A percentile compares a stretch with the other conserved stretches of the same genome.
These are phyloP conservation scores for Pseudonaja textilis DNA, from an alignment of 2,113 vertebrate genomes.

Conservation along the genomic window DNA sequence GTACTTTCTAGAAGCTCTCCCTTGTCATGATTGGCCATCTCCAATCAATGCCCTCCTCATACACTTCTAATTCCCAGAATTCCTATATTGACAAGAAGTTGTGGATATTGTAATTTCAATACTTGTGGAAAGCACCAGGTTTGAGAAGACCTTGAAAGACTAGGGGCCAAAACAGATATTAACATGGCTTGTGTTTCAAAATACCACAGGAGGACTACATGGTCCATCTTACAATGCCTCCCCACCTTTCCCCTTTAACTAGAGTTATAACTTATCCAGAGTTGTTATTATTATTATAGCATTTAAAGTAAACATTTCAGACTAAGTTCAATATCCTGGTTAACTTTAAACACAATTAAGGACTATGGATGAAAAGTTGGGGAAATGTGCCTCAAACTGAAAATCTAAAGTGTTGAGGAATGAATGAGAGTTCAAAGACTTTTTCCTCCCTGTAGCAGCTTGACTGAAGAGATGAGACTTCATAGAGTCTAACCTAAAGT, in stretches of 20 bases:
- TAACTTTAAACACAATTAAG: background rate
- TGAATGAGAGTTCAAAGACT: background rate
- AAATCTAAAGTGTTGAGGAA: background rate
- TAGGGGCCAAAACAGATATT: background rate
- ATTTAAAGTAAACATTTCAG: background rate
- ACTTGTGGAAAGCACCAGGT: background rate
- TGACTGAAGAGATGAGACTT: background rate
- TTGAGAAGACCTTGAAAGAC: background rate
- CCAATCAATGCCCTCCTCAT: background rate
- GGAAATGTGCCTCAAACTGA: background rate
- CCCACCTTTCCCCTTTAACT: background rate
- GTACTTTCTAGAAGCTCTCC: background rate
- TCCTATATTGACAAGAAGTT: background rate
- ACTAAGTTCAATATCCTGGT: background rate
- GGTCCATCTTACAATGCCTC: background rate
- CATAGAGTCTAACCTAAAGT: conserved; percentile 5
- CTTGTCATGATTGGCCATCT: background rate
- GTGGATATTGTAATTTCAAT: background rate
- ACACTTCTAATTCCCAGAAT: background rate
- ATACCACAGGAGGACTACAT: background rate
- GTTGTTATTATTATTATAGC: background rate
- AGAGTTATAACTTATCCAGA: background rate
- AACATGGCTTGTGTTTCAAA: background rate
- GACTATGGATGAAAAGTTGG: background rate
- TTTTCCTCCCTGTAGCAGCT: background rate